Evolutionary conservation across 2,888 invertebrate species (phyloP).

Genomic region (Epiblema foenella): DNA sequence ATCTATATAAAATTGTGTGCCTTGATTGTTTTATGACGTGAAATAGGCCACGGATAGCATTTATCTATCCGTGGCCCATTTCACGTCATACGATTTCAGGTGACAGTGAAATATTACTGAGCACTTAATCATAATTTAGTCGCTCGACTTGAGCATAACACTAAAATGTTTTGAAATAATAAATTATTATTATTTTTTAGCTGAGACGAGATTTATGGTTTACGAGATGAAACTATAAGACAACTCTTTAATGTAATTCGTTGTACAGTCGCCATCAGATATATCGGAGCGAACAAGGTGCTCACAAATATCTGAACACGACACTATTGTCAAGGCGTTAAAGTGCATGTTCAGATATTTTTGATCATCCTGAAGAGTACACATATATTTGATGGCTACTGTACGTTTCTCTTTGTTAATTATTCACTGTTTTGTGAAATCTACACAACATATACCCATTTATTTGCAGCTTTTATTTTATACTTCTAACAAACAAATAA

Average conservation of each 20-base stretch:
- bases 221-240: constrained; percentile 16
- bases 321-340: no score
- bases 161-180: constrained; percentile 26
- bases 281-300: no score
- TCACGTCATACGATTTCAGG: neutral
- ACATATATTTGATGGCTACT: no score
- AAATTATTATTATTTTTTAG: constrained; percentile 30
- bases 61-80: neutral
- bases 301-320: no score
- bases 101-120: constrained; percentile 35
- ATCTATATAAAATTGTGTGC: no score
- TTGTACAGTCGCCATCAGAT: no score
- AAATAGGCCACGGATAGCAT: constrained; percentile 28
- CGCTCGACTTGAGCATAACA: constrained; percentile 7
- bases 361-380: no score
- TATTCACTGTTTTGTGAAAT: neutral
- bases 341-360: no score
- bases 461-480: neutral
- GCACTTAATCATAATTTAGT: constrained; percentile 33
- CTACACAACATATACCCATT: neutral
- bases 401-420: neutral
- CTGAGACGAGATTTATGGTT: constrained; percentile 22
- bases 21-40: constrained; percentile 7
- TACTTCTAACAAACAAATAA: no score
- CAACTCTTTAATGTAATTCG: constrained; percentile 15